phyloP scores from a whole-genome alignment of 2,888 invertebrate species.

The Sinopyrophorus schimmeli region DNA sequence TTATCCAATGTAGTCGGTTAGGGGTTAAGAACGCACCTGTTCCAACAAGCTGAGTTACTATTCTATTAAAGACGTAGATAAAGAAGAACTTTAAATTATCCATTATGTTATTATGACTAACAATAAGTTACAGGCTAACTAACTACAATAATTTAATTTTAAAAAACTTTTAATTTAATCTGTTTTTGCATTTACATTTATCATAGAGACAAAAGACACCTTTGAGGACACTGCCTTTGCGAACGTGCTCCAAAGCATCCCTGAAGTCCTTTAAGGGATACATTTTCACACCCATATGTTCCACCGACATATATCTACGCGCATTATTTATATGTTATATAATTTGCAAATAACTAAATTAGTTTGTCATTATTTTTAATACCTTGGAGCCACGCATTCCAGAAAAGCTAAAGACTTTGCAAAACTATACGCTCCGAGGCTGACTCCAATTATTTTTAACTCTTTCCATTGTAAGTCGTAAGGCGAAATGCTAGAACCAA shows the following conservation, averaged over 20 bases:
- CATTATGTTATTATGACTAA: too few species aligned
- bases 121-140: too few species aligned
- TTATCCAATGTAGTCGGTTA: too few species aligned
- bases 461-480: constrained; percentile 67
- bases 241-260: constrained; percentile 59
- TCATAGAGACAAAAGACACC: constrained; percentile 57
- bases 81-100: too few species aligned
- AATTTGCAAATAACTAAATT: too few species aligned
- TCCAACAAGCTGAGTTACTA: too few species aligned
- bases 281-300: constrained; percentile 62
- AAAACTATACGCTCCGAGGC: constrained; percentile 69
- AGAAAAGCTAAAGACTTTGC: constrained; percentile 65
- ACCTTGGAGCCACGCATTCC: constrained; percentile 45
- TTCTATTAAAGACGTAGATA: too few species aligned
- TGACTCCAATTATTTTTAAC: constrained; percentile 65
- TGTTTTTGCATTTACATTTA: neutral
- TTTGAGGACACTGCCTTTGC: constrained; percentile 62
- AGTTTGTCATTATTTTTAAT: too few species aligned
- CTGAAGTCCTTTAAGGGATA: constrained; percentile 60
- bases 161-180: too few species aligned
- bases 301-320: constrained; percentile 66
- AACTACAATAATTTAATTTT: too few species aligned
- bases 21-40: too few species aligned
- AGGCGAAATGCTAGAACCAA: constrained; percentile 62
- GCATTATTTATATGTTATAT: too few species aligned